phyloP scores from a whole-genome alignment of 2,888 invertebrate species.

The Patella pellucida region DNA sequence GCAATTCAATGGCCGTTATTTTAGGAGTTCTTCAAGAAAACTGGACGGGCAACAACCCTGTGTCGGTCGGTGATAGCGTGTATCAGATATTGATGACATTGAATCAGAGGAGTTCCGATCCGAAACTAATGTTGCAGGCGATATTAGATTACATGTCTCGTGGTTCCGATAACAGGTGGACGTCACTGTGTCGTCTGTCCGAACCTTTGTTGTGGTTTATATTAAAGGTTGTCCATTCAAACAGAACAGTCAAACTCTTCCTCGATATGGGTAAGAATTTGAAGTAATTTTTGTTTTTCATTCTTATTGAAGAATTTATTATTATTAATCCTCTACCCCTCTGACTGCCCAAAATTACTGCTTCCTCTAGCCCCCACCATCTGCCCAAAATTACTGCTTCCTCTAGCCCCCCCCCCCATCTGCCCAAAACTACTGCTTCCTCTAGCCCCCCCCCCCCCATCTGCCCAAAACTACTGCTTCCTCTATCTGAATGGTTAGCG shows the following conservation, averaged over 20 bases:
- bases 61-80: constrained; percentile 88
- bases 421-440: too few species aligned
- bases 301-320: not conserved
- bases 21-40: constrained; percentile 69
- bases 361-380: not conserved
- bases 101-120: constrained; percentile 82
- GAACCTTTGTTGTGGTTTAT: constrained; percentile 90
- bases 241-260: constrained; percentile 82
- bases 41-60: constrained; percentile 73
- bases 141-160: constrained; percentile 80
- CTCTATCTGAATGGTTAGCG: too few species aligned
- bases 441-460: too few species aligned
- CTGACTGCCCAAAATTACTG: not conserved
- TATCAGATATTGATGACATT: constrained; percentile 85
- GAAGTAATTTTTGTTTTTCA: too few species aligned
- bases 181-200: constrained; percentile 77
- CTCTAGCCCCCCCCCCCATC: too few species aligned
- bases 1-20: constrained; percentile 80
- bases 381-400: not conserved
- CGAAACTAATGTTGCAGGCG: constrained; percentile 83
- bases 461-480: too few species aligned
- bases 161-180: constrained; percentile 33
- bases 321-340: not conserved
- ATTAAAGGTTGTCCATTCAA: constrained; percentile 83
- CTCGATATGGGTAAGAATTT: constrained; percentile 77